Percentiles rank a stretch among this genome's conserved stretches.
Evolutionary conservation across 2,113 vertebrate species (phyloP).

Genomic region (Platycercus adscitus): DNA sequence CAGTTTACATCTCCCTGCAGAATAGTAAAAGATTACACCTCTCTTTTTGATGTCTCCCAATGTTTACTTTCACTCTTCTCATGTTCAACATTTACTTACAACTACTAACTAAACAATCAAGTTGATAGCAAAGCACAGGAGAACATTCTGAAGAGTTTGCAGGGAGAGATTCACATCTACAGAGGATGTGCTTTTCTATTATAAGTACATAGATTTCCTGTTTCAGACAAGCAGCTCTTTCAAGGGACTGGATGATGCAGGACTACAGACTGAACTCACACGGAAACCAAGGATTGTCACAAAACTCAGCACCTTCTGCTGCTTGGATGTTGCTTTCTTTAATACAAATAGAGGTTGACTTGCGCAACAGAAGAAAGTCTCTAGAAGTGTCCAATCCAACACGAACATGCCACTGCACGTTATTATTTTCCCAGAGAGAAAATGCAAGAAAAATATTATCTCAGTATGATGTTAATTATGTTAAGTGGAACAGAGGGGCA

Average conservation of each 20-base stretch:
- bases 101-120: neutral
- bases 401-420: neutral
- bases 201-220: neutral
- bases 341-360: neutral
- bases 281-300: neutral
- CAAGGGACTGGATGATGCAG: neutral
- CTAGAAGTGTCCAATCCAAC: neutral
- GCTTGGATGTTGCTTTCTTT: neutral
- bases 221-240: neutral
- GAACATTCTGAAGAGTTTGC: neutral
- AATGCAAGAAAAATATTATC: neutral
- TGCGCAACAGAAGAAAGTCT: neutral
- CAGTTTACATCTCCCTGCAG: neutral
- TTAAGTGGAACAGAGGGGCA: too few species aligned
- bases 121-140: neutral
- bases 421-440: neutral
- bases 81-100: neutral
- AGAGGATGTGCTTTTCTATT: neutral
- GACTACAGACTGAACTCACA: neutral
- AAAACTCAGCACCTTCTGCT: neutral
- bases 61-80: neutral
- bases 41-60: neutral
- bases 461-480: neutral
- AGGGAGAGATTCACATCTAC: neutral
- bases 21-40: neutral